Conservation (phyloP, 2,113 vertebrate genomes). For the Tringa solitaria region DNA sequence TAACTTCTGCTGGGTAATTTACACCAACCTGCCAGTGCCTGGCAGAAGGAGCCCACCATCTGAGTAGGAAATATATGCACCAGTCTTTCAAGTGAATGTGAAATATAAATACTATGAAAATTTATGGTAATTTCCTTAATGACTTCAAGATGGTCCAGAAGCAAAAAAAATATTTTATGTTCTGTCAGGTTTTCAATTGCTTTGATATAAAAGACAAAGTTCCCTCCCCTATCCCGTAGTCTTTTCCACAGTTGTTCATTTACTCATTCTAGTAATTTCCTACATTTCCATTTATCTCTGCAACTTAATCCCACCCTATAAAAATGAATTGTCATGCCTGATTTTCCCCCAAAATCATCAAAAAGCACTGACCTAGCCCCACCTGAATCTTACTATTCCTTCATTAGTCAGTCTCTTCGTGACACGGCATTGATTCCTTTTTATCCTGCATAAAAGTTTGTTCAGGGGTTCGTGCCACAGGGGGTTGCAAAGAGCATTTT, state of each 20-base stretch:
- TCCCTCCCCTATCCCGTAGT: accelerated
- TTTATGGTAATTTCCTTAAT: background rate
- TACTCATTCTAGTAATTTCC: background rate
- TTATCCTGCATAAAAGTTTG: background rate
- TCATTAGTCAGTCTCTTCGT: background rate
- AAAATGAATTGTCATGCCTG: background rate
- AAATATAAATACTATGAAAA: background rate
- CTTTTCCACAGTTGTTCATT: background rate
- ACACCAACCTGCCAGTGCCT: background rate
- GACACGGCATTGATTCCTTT: background rate
- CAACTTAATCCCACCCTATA: background rate
- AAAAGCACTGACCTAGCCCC: background rate
- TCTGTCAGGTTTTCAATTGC: background rate
- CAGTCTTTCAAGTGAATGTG: background rate
- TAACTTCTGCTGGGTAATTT: background rate
- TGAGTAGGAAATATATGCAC: background rate
- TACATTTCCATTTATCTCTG: background rate
- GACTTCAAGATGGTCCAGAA: slow-evolving; percentile 5
- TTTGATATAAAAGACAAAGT: background rate
- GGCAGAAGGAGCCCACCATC: background rate
- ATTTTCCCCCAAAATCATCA: background rate
- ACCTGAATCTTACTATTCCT: background rate
- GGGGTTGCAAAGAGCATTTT: background rate
- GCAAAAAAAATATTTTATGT: background rate
- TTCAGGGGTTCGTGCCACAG: background rate